A percentile compares a stretch with the other conserved stretches of the same genome.
phyloP scores from a whole-genome alignment of 2,797 vertebrate genomes.

The Tadarida brasiliensis region DNA sequence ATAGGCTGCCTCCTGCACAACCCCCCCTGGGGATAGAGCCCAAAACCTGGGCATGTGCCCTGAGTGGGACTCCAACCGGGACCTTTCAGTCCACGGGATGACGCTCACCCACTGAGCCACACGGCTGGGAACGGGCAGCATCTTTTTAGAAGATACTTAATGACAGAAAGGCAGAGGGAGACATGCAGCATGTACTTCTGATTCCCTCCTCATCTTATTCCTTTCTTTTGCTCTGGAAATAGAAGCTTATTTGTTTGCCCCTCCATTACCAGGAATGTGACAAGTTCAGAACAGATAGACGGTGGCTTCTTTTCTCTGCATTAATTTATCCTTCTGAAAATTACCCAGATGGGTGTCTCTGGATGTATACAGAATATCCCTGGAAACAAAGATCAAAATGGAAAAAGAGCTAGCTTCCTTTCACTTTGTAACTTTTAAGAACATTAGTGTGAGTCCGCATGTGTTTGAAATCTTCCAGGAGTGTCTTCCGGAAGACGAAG shows the following conservation, averaged over 20 bases:
- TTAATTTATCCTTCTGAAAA: slow-evolving; percentile 42
- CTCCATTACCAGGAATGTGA: neutral
- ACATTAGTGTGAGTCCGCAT: neutral
- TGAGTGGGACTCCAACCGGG: too few species aligned
- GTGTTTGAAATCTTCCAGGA: neutral
- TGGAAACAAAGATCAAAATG: neutral
- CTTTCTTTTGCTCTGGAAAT: neutral
- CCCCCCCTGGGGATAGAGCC: too few species aligned
- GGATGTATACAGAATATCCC: neutral
- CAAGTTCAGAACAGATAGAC: neutral
- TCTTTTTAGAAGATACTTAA: neutral
- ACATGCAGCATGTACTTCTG: neutral
- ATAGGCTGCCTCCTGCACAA: too few species aligned
- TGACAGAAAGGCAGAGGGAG: neutral
- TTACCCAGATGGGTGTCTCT: neutral
- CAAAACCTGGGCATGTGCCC: too few species aligned
- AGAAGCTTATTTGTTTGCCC: neutral
- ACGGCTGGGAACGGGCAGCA: too few species aligned
- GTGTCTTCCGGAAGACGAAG: neutral
- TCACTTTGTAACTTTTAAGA: slow-evolving; percentile 9
- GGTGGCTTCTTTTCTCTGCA: neutral
- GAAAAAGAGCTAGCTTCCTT: neutral
- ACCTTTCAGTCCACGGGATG: too few species aligned
- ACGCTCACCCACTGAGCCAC: too few species aligned
- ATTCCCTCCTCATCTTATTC: neutral